A percentile compares a stretch with the other conserved stretches of the same genome.
These are phyloP conservation scores for Drosophila nikananu DNA, from an alignment of 1,140 invertebrate genomes.

Conservation along the genomic window DNA sequence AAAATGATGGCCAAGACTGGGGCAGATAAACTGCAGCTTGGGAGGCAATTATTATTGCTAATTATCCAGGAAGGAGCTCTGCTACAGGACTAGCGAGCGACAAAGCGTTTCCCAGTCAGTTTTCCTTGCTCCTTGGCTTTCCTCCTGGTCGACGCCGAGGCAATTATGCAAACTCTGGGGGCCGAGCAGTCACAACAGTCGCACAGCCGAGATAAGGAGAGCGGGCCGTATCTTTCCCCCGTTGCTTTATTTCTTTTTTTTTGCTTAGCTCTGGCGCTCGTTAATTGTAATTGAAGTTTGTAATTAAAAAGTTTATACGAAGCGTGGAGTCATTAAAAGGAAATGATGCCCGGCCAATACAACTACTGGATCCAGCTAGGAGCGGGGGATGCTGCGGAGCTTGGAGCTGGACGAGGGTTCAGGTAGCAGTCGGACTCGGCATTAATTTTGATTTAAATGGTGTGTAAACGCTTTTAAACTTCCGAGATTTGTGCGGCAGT, in stretches of 20 bases:
- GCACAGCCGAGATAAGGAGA: conserved; percentile 21
- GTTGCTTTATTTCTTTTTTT: conserved; percentile 30
- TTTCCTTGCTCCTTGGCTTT: not conserved
- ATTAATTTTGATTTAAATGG: conserved; percentile 81
- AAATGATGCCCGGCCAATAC: conserved; percentile 66
- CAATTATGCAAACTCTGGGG: conserved; percentile 65
- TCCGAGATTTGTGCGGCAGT: conserved; percentile 52
- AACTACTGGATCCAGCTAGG: conserved; percentile 14
- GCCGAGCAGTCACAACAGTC: conserved; percentile 22
- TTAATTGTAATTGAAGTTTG: conserved; percentile 83
- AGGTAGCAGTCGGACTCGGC: conserved; percentile 39
- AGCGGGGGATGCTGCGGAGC: not conserved
- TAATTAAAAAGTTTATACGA: conserved; percentile 81
- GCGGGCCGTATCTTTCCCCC: not conserved
- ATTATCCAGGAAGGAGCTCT: conserved; percentile 48
- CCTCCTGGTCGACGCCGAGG: conserved; percentile 18
- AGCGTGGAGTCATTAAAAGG: conserved; percentile 74
- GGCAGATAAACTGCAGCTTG: conserved; percentile 49
- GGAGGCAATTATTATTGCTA: conserved; percentile 63
- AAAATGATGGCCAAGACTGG: conserved; percentile 16
- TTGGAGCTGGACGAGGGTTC: conserved; percentile 8
- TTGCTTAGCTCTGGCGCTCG: conserved; percentile 50
- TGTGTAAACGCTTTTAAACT: conserved; percentile 74
- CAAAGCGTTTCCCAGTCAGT: conserved; percentile 15
- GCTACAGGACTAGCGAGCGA: not conserved